Evolutionary conservation across 1,140 invertebrate species (phyloP).

Genomic region (Pseudomyrmex concolor): DNA sequence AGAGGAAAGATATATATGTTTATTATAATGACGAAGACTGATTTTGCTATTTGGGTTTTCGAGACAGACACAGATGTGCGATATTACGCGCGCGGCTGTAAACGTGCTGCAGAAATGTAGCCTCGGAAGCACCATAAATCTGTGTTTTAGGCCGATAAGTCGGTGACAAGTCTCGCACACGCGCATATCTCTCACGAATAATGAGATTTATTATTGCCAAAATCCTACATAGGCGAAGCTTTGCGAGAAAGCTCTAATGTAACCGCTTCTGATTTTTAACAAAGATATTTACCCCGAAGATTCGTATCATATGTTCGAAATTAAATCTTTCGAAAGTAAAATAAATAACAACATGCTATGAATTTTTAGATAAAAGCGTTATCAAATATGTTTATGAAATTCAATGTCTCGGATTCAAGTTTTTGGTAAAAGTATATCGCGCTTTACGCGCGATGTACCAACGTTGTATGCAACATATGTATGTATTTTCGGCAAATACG

Average conservation of each 20-base stretch:
- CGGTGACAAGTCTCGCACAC: slow-evolving; percentile 32
- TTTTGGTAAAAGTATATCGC: neutral
- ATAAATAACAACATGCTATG: no score
- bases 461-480: neutral
- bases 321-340: no score
- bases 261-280: slow-evolving; percentile 1
- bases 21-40: slow-evolving; percentile 20
- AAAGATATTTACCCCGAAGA: neutral
- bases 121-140: slow-evolving; percentile 43
- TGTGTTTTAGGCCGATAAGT: neutral
- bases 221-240: neutral
- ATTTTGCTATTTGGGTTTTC: neutral
- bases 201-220: slow-evolving; percentile 57
- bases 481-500: neutral
- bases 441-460: neutral
- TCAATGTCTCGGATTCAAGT: neutral
- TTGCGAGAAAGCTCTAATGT: slow-evolving; percentile 27
- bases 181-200: slow-evolving; percentile 5
- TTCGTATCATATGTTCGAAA: no score
- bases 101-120: neutral
- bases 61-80: neutral
- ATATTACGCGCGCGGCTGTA: neutral
- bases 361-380: no score
- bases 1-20: neutral
- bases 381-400: neutral